Conservation (phyloP, 64 coral and sea anemone genomes). For the Actinia equina region DNA sequence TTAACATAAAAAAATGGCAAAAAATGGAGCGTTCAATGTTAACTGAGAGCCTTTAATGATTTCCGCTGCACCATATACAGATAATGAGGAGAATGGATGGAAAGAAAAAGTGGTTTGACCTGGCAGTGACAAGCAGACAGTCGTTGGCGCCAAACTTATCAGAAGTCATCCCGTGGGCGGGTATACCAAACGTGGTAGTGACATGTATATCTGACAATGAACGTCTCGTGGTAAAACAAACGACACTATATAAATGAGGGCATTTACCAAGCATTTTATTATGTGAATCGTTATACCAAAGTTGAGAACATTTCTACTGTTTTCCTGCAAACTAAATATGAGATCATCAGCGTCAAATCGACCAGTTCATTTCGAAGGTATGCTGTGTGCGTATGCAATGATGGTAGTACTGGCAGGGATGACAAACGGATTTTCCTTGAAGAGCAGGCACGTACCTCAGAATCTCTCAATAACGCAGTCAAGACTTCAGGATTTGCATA, state of each 20-base stretch:
- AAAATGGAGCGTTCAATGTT: too few species aligned
- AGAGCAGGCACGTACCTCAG: not conserved
- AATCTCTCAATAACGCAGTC: not conserved
- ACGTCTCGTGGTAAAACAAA: not conserved
- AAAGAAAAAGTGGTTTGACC: not conserved
- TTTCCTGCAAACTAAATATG: not conserved
- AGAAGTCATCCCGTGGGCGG: not conserved
- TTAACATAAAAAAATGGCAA: not conserved
- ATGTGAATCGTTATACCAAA: too few species aligned
- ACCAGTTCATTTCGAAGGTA: not conserved
- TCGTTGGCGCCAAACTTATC: not conserved
- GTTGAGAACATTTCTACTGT: not conserved
- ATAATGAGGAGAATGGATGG: not conserved
- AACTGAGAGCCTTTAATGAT: not conserved
- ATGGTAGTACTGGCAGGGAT: not conserved
- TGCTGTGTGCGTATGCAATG: not conserved
- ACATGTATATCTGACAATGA: not conserved
- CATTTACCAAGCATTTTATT: not conserved
- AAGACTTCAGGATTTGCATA: not conserved
- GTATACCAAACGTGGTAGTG: not conserved
- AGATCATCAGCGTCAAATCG: not conserved
- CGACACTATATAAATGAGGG: not conserved
- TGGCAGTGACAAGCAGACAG: not conserved
- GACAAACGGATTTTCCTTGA: not conserved
- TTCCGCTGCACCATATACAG: not conserved